A percentile compares a stretch with the other conserved stretches of the same genome.
Conservation (phyloP, 2,888 invertebrate species). For the Hymenopus coronatus region DNA sequence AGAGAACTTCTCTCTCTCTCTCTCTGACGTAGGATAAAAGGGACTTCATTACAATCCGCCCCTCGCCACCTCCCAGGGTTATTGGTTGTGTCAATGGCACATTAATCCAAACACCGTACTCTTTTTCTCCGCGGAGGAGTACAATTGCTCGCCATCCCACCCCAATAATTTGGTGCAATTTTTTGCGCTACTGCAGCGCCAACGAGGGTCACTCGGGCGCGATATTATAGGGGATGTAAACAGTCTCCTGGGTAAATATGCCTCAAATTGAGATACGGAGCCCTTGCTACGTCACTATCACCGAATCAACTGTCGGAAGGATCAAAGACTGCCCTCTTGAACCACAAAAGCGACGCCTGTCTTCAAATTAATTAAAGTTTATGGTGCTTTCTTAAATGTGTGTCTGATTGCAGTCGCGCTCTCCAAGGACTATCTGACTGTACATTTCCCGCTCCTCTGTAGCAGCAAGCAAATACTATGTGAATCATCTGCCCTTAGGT, state of each 20-base stretch:
- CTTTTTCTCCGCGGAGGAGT: neutral
- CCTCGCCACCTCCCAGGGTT: neutral
- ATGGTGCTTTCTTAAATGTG: neutral
- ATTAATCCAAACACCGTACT: constrained; percentile 22
- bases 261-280: neutral
- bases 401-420: neutral
- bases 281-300: neutral
- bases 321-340: neutral
- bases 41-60: constrained; percentile 17
- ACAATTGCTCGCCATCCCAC: neutral
- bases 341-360: neutral
- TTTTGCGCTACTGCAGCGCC: constrained; percentile 7
- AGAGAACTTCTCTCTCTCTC: neutral
- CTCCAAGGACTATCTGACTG: neutral
- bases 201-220: constrained; percentile 9
- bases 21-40: constrained; percentile 3
- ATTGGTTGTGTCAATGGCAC: constrained; percentile 32
- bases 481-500: too few relatives aligned
- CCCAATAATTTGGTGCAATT: constrained; percentile 25
- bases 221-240: constrained; percentile 20
- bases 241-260: neutral
- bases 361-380: neutral
- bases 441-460: too few relatives aligned
- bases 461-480: too few relatives aligned
- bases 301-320: neutral